Evolutionary conservation across 2,797 vertebrate species (phyloP), one percentile per base, ranked within the genome.

Genomic region (Helostoma temminkii): DNA sequence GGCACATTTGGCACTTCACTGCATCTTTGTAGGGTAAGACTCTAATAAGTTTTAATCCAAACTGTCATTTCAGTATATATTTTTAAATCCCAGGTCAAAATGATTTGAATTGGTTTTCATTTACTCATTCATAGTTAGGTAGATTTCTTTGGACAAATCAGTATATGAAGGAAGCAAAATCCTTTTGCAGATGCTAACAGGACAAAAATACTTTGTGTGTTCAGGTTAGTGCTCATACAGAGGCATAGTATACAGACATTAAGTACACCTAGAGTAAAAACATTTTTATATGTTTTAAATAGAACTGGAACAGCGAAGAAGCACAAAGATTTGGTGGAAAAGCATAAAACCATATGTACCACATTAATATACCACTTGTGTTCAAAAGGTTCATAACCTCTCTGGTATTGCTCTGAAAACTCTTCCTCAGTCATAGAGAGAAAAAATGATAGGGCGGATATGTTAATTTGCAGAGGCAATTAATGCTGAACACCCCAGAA

Each of bases 381-480:
- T n/a, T n/a, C n/a, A n/a, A n/a, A n/a, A 62, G 45, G 71, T 77
- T 81, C 62, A 8, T 67, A 74, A 80, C 66, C 66, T 80, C 46
- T 55, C 9, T 9, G 25, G 54, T 70, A 58, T 42, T 50, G 46
- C 56, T 66, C 26, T 71, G 58, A 78, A 68, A 36, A 25, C 43
- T 71, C 55, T 53, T 76, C 19, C 22, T 74, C 45, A 86, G 73
- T 72, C 82, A 74, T 75, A 74, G 81, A 66, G 64, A 79, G 73
- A 82, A 66, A 79, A 90, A 84, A 79, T 64, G 76, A 85, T 83
- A 58, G 77, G 81, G 81, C 45, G 83, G 85, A 90, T 92, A 91
- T 93, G 87, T 88, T 93, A 89, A 93, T 93, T 93, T 91, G 76
- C 85, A 7, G 74, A 84, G 76, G 88, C 85, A 94, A 93, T 93